Evolutionary conservation across 2,113 vertebrate genomes (phyloP).

Genomic region (Thunnus maccoyii): DNA sequence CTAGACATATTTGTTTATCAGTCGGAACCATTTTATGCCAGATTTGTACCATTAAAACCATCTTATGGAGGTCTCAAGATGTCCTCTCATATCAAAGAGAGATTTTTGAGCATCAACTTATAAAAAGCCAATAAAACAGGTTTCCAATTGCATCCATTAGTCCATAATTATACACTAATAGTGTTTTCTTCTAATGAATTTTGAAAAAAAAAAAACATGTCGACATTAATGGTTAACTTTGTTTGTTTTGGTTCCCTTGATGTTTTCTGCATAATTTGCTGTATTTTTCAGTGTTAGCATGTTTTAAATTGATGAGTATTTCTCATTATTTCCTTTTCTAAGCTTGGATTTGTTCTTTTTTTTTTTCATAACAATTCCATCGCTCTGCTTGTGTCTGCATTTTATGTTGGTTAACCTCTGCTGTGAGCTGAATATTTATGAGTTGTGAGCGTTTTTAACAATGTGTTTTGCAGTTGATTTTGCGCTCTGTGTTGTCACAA

Average conservation of each 20-base stretch:
- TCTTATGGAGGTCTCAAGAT: neutral
- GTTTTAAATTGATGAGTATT: conserved; percentile 28
- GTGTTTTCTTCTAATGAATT: neutral
- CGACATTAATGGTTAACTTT: neutral
- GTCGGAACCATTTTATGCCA: neutral
- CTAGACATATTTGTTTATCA: too few relatives aligned
- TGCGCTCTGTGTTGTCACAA: conserved; percentile 56
- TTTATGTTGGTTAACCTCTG: conserved; percentile 62
- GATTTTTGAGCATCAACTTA: neutral
- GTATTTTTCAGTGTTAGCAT: conserved; percentile 33
- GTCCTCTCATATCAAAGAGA: conserved; percentile 1
- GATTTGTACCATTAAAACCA: conserved; percentile 7
- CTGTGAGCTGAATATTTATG: conserved; percentile 50
- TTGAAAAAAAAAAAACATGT: neutral
- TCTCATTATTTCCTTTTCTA: conserved; percentile 38
- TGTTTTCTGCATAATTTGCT: conserved; percentile 46
- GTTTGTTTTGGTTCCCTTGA: conserved; percentile 41
- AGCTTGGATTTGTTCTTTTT: conserved; percentile 29
- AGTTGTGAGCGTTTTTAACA: conserved; percentile 46
- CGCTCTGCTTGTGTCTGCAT: conserved; percentile 66
- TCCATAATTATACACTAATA: neutral
- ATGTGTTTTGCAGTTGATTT: conserved; percentile 63
- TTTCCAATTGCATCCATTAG: neutral
- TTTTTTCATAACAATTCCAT: conserved; percentile 40
- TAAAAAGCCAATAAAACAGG: neutral